phyloP scores from a whole-genome alignment of 2,888 invertebrate species.

The Nomada hirtipes region DNA sequence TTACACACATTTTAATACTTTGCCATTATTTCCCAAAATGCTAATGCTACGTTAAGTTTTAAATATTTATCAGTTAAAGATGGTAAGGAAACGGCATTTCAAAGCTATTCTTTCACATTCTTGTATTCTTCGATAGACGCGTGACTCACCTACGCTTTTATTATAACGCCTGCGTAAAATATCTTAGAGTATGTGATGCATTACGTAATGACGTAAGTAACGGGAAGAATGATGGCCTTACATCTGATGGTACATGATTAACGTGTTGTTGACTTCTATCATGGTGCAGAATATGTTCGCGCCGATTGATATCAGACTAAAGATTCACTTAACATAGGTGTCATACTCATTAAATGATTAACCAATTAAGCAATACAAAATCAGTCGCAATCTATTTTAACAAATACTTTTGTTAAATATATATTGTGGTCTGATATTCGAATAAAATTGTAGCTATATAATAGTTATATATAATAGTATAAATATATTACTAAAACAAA shows the following conservation, averaged over 20 bases:
- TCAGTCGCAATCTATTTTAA: too few species aligned
- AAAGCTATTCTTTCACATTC: background rate
- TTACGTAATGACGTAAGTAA: conserved; percentile 39
- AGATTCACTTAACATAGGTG: background rate
- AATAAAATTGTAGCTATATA: too few species aligned
- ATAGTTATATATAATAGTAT: too few species aligned
- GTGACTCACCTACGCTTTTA: conserved; percentile 25
- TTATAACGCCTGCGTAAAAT: conserved; percentile 35
- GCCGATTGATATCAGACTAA: background rate
- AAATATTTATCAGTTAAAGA: too few species aligned
- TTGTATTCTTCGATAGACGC: background rate
- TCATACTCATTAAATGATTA: background rate
- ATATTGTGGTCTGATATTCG: too few species aligned
- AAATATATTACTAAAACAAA: too few species aligned
- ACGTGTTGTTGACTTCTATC: conserved; percentile 18
- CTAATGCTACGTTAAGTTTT: too few species aligned
- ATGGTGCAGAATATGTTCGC: background rate
- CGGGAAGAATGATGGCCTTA: conserved; percentile 28
- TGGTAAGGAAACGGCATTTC: too few species aligned
- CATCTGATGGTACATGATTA: conserved; percentile 10
- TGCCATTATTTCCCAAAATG: background rate
- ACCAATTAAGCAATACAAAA: background rate
- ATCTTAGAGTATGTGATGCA: conserved; percentile 22
- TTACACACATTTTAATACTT: background rate
- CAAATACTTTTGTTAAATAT: too few species aligned